Base-by-base conservation (phyloP, 2,797 vertebrate genomes). In the Sylvia borin region DNA sequence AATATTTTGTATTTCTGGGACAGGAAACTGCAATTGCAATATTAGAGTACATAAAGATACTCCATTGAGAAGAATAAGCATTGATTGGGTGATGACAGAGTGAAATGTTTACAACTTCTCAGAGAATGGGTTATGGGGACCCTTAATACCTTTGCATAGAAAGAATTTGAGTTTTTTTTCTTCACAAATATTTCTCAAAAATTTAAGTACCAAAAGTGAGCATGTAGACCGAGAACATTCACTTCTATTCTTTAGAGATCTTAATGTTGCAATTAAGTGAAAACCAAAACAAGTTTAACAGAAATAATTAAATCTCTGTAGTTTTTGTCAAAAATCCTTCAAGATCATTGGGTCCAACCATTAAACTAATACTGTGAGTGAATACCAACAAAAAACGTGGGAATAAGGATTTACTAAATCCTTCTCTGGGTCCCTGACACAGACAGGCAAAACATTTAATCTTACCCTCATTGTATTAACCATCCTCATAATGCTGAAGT, bases 281-380 rank as follows among this genome's bases (percentile, higher is more conserved):
- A 68, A 85, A 66, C 17, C 47, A 51, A 80, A 78, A 16, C 24
- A 50, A 13, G 4, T 58, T 58, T 61, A 84, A 58, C 2, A 26
- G 14, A 87, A 66, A 62, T 38, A 70, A 80, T 79, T 43, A 48
- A 34, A 10, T 20, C n/a, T 58, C 6, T 4, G 14, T n/a, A 74
- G 21, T 36, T 79, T 85, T 58, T 57, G 31, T 61, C 18, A 68
- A 81, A 64, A 68, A 16, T 14, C 12, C 4, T 42, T 18, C 32
- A 53, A 31, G n/a, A 60, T 47, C 0, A 38, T 51, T 0, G 0
- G 34, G 21, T 67, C 5, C 16, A 43, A 31, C 11, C 7, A 70
- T n/a, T 64, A 76, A 50, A 55, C 7, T 38, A 43, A 36, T 25
- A 34, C 3, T 3, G 5, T 50, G 29, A 57, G 7, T 31, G 9